Evolutionary conservation across 1,140 invertebrate genomes (phyloP).

Genomic region (Plectrocnemia conspersa): DNA sequence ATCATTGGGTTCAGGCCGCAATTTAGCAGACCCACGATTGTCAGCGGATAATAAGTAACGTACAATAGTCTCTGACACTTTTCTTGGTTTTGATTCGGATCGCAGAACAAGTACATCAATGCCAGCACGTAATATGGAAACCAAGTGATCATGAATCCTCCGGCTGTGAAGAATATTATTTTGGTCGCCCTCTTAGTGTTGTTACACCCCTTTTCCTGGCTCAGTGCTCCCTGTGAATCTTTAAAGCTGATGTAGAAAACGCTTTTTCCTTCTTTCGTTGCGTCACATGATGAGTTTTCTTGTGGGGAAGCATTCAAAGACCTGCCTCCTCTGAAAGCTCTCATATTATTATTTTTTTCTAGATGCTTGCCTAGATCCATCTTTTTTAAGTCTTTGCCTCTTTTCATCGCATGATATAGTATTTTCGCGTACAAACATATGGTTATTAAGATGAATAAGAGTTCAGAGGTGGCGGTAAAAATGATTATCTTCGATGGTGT

Average conservation of each 20-base stretch:
- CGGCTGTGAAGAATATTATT: conserved; percentile 54
- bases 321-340: conserved; percentile 9
- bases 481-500: no score
- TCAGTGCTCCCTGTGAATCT: background rate
- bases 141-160: conserved; percentile 51
- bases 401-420: conserved; percentile 26
- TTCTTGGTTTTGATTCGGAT: conserved; percentile 42
- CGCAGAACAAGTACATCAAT: conserved; percentile 49
- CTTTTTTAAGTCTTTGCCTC: conserved; percentile 40
- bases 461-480: conserved; percentile 44
- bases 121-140: conserved; percentile 49
- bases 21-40: conserved; percentile 59
- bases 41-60: conserved; percentile 51
- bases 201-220: conserved; percentile 12
- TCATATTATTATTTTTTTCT: conserved; percentile 12
- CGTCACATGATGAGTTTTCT: no score
- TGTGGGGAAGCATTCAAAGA: background rate
- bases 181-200: conserved; percentile 48
- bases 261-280: no score
- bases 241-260: no score
- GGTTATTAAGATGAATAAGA: conserved; percentile 49
- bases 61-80: conserved; percentile 46
- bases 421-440: conserved; percentile 53
- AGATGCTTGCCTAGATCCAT: conserved; percentile 36
- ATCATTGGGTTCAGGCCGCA: conserved; percentile 67